Evolutionary conservation across 1,140 invertebrate species (phyloP).

Genomic region (Goniozus legneri): DNA sequence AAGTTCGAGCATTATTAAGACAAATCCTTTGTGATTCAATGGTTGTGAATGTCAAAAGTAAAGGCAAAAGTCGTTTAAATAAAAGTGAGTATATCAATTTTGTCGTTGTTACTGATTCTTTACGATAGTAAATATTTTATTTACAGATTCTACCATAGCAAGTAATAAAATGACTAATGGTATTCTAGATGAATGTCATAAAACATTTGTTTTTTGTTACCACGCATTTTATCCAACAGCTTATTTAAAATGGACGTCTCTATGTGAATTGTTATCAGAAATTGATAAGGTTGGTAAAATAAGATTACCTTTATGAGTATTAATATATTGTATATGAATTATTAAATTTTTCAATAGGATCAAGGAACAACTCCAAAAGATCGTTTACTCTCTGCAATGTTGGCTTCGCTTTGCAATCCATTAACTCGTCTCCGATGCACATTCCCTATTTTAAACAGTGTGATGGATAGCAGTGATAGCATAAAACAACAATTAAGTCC

Average conservation of each 20-base stretch:
- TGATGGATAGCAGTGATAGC: constrained; percentile 54
- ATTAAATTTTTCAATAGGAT: constrained; percentile 25
- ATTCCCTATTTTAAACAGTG: constrained; percentile 66
- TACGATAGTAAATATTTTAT: not conserved
- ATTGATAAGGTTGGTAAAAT: constrained; percentile 63
- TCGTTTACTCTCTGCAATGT: constrained; percentile 73
- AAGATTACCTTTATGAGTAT: not conserved
- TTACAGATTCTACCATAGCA: constrained; percentile 16
- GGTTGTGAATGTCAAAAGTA: constrained; percentile 51
- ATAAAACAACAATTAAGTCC: constrained; percentile 62
- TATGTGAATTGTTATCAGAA: constrained; percentile 80
- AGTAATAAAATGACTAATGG: constrained; percentile 58
- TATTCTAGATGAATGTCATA: constrained; percentile 86
- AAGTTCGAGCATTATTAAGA: constrained; percentile 77
- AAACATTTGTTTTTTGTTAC: constrained; percentile 87
- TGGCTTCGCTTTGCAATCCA: constrained; percentile 78
- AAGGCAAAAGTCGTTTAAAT: constrained; percentile 32
- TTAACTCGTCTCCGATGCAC: constrained; percentile 73
- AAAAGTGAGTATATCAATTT: constrained; percentile 30
- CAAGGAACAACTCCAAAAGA: constrained; percentile 57
- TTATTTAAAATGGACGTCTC: constrained; percentile 85
- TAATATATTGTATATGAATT: constrained; percentile 2
- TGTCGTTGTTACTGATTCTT: not conserved
- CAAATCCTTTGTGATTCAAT: constrained; percentile 78
- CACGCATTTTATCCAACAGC: constrained; percentile 95